Evolutionary conservation across 2,888 invertebrate genomes (phyloP).

Genomic region (Dasysyrphus tricinctus): DNA sequence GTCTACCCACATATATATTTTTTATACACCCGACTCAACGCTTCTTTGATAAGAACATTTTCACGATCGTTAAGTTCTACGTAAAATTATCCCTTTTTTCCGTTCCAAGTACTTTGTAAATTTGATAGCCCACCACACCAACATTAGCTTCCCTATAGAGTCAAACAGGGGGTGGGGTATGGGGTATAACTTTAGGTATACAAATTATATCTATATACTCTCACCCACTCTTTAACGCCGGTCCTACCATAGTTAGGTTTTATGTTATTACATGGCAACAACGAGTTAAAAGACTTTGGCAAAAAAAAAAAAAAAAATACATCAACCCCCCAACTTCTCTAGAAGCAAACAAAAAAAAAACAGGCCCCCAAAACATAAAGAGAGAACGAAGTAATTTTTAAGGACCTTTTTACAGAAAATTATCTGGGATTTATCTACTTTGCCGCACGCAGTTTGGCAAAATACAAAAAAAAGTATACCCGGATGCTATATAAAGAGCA

Average conservation of each 20-base stretch:
- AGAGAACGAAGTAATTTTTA: slow-evolving; percentile 70
- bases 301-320: slow-evolving; percentile 56
- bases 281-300: slow-evolving; percentile 75
- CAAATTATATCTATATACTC: slow-evolving; percentile 57
- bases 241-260: slow-evolving; percentile 75
- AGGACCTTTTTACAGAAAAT: slow-evolving; percentile 76
- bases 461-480: slow-evolving; percentile 12
- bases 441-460: slow-evolving; percentile 70
- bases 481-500: slow-evolving; percentile 30
- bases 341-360: background rate
- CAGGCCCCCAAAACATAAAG: slow-evolving; percentile 41
- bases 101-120: slow-evolving; percentile 74
- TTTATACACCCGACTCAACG: slow-evolving; percentile 62
- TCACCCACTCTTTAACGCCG: slow-evolving; percentile 47
- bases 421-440: slow-evolving; percentile 76
- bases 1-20: background rate
- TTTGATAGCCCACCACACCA: slow-evolving; percentile 70
- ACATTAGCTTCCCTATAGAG: slow-evolving; percentile 35
- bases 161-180: background rate
- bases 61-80: slow-evolving; percentile 75
- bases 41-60: slow-evolving; percentile 74
- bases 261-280: slow-evolving; percentile 76
- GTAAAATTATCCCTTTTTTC: slow-evolving; percentile 76
- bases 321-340: slow-evolving; percentile 13
- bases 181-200: slow-evolving; percentile 30